Conservation (phyloP, 2,113 vertebrate species). For the Asarcornis scutulata region DNA sequence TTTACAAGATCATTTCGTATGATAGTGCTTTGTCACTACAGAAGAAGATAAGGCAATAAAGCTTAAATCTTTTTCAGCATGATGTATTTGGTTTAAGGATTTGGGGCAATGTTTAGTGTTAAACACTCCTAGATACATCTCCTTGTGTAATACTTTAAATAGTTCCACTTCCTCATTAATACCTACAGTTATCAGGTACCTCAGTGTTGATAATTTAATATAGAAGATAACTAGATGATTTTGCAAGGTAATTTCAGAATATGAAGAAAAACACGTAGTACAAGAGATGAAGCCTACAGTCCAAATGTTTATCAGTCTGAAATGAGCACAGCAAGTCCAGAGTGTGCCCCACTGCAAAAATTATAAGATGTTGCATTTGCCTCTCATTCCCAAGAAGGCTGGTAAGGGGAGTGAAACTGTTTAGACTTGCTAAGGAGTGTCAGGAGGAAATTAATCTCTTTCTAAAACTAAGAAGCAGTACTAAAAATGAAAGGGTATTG, state of each 20-base stretch:
- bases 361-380: background rate
- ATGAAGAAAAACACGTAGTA: background rate
- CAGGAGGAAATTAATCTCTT: background rate
- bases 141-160: background rate
- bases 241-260: background rate
- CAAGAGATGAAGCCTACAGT: background rate
- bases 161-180: background rate
- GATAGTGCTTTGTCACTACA: background rate
- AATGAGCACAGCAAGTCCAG: background rate
- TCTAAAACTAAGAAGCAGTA: background rate
- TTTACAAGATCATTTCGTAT: background rate
- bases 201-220: background rate
- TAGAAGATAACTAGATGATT: background rate
- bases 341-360: background rate
- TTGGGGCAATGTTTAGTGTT: background rate
- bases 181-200: background rate
- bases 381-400: background rate
- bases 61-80: background rate
- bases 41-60: background rate
- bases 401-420: background rate
- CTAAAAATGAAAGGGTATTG: background rate
- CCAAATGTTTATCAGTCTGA: background rate
- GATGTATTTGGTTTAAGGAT: background rate
- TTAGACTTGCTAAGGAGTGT: background rate
- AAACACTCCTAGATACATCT: background rate